These are phyloP conservation scores for Etheostoma nigrum DNA, from an alignment of 2,797 vertebrate species.

Conservation along the genomic window DNA sequence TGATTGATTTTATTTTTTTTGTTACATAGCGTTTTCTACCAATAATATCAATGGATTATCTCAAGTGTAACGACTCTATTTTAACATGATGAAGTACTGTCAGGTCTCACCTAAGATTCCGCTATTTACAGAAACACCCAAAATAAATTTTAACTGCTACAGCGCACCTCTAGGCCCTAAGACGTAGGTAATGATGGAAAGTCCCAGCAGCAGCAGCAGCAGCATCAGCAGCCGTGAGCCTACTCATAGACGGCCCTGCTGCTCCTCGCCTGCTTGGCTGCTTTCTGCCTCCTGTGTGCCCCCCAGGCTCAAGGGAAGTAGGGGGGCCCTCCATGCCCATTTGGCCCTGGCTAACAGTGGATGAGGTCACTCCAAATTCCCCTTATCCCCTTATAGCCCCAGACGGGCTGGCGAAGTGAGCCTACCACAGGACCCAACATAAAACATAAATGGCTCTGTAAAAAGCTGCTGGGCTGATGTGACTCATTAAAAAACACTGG, in stretches of 20 bases:
- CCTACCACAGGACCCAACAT: conserved; percentile 81
- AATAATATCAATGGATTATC: conserved; percentile 66
- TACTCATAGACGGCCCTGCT: conserved; percentile 72
- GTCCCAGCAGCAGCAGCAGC: conserved; percentile 79
- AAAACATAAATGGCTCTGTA: conserved; percentile 85
- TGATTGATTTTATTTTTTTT: conserved; percentile 70
- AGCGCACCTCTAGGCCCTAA: conserved; percentile 49
- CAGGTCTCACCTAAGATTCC: conserved; percentile 47
- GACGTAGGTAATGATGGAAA: conserved; percentile 76
- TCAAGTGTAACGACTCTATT: conserved; percentile 58
- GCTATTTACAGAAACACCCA: conserved; percentile 66
- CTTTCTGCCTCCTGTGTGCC: conserved; percentile 81
- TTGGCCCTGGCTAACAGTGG: conserved; percentile 81
- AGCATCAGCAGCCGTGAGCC: conserved; percentile 72
- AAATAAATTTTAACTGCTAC: conserved; percentile 64
- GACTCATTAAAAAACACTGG: conserved; percentile 88
- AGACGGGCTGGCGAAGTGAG: conserved; percentile 78
- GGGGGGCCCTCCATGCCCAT: conserved; percentile 80
- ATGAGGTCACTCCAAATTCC: conserved; percentile 88
- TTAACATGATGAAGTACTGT: conserved; percentile 42
- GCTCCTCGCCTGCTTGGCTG: conserved; percentile 68
- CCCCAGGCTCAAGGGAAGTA: conserved; percentile 82
- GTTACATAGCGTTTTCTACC: conserved; percentile 31
- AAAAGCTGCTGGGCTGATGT: conserved; percentile 83
- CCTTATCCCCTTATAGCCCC: conserved; percentile 82